These are phyloP conservation scores for Eospalax fontanierii DNA, from an alignment of 2,797 vertebrate genomes.

Conservation along the genomic window DNA sequence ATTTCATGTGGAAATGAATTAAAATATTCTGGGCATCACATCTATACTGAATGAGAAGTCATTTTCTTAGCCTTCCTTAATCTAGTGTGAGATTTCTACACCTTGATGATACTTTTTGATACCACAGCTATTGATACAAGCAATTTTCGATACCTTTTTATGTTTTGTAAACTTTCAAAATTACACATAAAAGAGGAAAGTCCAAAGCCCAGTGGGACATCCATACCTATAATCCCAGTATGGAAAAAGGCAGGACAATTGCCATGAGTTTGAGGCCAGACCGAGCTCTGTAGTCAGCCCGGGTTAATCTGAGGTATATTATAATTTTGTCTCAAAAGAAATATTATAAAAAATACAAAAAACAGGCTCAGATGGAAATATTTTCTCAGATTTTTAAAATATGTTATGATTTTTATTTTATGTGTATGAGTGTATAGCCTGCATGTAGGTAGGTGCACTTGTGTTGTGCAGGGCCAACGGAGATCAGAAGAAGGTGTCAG, in stretches of 20 bases:
- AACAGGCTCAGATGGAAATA: neutral
- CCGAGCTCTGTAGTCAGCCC: neutral
- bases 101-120: neutral
- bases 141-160: neutral
- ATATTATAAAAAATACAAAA: neutral
- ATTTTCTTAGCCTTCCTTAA: conserved; percentile 24
- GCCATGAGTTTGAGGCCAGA: neutral
- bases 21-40: neutral
- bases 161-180: neutral
- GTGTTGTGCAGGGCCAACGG: too few relatives aligned
- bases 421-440: too few relatives aligned
- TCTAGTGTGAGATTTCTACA: neutral
- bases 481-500: too few relatives aligned
- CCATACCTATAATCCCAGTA: too few relatives aligned
- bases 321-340: neutral
- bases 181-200: neutral
- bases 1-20: conserved; percentile 38
- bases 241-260: fast-evolving
- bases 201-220: neutral
- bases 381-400: neutral
- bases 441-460: too few relatives aligned
- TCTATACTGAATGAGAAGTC: neutral
- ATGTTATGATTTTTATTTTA: too few relatives aligned
- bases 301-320: neutral
- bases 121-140: neutral